Evolutionary conservation across 1,140 invertebrate genomes (phyloP).

Genomic region (Pogonognathellus flavescens): DNA sequence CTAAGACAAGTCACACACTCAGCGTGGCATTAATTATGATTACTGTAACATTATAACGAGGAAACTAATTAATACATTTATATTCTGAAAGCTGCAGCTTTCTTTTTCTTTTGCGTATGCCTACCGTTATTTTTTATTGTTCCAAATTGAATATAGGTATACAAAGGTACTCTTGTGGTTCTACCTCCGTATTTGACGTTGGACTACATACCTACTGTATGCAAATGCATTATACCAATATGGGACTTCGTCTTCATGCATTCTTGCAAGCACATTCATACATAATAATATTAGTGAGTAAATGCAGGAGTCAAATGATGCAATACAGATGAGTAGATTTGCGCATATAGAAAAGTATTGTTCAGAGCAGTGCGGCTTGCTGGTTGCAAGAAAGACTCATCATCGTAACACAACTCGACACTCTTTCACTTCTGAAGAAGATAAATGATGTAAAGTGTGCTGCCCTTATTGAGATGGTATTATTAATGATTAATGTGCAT

Average conservation of each 20-base stretch:
- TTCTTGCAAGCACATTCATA: not conserved
- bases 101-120: slow-evolving; percentile 7
- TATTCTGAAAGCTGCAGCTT: slow-evolving; percentile 30
- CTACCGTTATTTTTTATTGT: not conserved
- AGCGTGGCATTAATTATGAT: slow-evolving; percentile 18
- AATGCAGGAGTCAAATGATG: slow-evolving; percentile 22
- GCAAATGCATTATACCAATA: no score
- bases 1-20: no score
- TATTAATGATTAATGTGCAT: slow-evolving; percentile 16
- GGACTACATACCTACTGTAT: no score
- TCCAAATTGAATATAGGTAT: slow-evolving; percentile 1
- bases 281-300: not conserved
- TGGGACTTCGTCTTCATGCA: not conserved
- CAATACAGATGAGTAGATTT: not conserved
- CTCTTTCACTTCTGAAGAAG: slow-evolving; percentile 38
- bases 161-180: no score
- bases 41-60: slow-evolving; percentile 25
- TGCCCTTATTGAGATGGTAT: slow-evolving; percentile 38
- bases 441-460: slow-evolving; percentile 22
- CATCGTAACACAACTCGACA: slow-evolving; percentile 22
- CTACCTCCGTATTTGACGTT: no score
- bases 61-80: slow-evolving; percentile 37
- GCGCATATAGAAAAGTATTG: not conserved
- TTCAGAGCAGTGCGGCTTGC: not conserved
- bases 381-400: not conserved